Conservation (phyloP, 2,113 vertebrate genomes). For the Actenoides hombroni region DNA sequence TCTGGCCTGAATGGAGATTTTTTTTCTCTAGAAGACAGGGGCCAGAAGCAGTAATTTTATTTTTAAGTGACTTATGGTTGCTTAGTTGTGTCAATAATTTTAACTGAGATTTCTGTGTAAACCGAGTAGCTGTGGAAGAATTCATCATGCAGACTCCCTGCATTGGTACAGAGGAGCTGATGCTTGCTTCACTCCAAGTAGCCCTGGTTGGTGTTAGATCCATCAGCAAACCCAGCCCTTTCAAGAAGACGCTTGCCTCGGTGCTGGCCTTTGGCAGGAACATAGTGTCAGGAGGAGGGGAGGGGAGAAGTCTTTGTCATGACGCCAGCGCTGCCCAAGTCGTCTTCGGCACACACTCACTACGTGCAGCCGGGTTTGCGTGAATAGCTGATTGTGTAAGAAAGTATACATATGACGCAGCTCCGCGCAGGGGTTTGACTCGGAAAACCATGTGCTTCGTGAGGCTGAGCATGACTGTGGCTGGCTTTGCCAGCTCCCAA, state of each 20-base stretch:
- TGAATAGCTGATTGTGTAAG: not conserved
- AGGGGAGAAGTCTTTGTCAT: not conserved
- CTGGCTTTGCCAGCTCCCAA: not conserved
- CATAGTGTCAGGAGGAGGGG: not conserved
- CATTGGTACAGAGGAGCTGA: not conserved
- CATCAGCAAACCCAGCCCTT: not conserved
- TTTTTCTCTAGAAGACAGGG: not conserved
- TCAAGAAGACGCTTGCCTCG: not conserved
- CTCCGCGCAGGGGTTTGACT: not conserved
- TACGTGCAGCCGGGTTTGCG: not conserved
- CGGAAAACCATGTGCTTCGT: not conserved
- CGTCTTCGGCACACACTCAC: not conserved
- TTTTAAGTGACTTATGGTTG: not conserved
- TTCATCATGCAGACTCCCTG: not conserved
- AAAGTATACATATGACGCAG: not conserved
- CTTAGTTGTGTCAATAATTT: not conserved
- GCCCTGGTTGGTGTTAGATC: fast-evolving
- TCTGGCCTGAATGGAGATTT: not conserved
- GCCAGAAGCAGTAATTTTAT: fast-evolving
- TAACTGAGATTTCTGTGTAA: not conserved
- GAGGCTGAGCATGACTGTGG: not conserved
- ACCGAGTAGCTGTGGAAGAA: not conserved
- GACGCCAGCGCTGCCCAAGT: not conserved
- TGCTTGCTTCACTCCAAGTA: not conserved
- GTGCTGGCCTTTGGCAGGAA: not conserved